Evolutionary conservation across 2,888 invertebrate species (phyloP).

Genomic region (Philonicus albiceps): DNA sequence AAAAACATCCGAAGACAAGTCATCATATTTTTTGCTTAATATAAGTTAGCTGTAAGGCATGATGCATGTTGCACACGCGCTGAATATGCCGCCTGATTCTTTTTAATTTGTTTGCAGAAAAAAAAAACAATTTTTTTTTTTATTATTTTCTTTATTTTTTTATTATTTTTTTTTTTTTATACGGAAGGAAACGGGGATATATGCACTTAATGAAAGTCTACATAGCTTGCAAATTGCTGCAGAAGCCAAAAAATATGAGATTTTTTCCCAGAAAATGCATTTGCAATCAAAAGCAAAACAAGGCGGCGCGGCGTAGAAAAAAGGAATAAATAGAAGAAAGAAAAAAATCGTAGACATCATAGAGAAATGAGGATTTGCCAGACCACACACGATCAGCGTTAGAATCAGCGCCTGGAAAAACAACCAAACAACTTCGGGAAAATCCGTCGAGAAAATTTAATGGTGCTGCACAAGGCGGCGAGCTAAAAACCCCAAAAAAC

Average conservation of each 20-base stretch:
- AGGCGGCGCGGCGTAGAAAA: background rate
- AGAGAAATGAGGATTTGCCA: constrained; percentile 21
- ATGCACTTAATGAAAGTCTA: constrained; percentile 42
- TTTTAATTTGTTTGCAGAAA: background rate
- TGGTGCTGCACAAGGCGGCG: background rate
- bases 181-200: background rate
- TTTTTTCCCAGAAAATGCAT: constrained; percentile 35
- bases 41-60: constrained; percentile 33
- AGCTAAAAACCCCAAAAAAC: background rate
- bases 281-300: constrained; percentile 42
- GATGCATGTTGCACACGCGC: background rate
- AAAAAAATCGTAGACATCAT: background rate
- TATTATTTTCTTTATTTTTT: too few species aligned
- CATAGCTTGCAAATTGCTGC: constrained; percentile 47
- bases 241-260: constrained; percentile 43
- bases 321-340: background rate
- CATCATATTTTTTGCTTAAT: background rate
- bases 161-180: background rate
- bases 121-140: background rate
- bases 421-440: constrained; percentile 10
- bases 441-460: constrained; percentile 20
- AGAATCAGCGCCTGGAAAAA: constrained; percentile 20
- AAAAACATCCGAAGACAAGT: background rate
- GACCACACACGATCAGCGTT: background rate
- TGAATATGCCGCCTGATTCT: background rate